A percentile compares a stretch with the other conserved stretches of the same genome.
phyloP scores from a whole-genome alignment of 2,888 invertebrate genomes.

The Odontocolon sp. region DNA sequence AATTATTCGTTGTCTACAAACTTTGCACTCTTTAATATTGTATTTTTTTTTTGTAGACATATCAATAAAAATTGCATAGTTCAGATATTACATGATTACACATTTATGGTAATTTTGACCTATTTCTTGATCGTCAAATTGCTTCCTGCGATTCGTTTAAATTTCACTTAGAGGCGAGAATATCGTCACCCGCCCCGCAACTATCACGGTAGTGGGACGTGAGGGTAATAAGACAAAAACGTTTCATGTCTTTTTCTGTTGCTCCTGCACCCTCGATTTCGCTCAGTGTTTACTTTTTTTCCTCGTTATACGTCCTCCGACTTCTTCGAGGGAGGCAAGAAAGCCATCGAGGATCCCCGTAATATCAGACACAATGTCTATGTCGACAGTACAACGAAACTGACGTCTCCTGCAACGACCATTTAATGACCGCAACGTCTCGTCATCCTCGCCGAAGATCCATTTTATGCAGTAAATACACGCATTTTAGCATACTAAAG shows the following conservation, averaged over 20 bases:
- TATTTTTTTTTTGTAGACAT: no score
- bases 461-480: constrained; percentile 13
- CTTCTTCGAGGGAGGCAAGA: constrained; percentile 24
- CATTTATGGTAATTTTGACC: constrained; percentile 52
- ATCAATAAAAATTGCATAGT: constrained; percentile 3
- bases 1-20: no score
- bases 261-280: neutral
- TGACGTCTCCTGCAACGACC: constrained; percentile 32
- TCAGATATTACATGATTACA: constrained; percentile 31
- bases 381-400: constrained; percentile 1
- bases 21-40: no score
- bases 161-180: constrained; percentile 41
- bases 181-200: constrained; percentile 16
- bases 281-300: constrained; percentile 1
- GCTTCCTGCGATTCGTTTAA: constrained; percentile 44
- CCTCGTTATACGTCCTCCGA: constrained; percentile 1
- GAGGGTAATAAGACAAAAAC: neutral
- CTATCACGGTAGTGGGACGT: constrained; percentile 2
- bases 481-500: neutral
- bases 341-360: constrained; percentile 24
- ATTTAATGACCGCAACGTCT: constrained; percentile 45
- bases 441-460: constrained; percentile 11
- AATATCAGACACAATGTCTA: constrained; percentile 6
- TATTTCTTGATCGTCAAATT: constrained; percentile 49
- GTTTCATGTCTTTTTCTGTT: constrained; percentile 16